Conservation (phyloP, 2,888 invertebrate species). For the Drosophila cognata region DNA sequence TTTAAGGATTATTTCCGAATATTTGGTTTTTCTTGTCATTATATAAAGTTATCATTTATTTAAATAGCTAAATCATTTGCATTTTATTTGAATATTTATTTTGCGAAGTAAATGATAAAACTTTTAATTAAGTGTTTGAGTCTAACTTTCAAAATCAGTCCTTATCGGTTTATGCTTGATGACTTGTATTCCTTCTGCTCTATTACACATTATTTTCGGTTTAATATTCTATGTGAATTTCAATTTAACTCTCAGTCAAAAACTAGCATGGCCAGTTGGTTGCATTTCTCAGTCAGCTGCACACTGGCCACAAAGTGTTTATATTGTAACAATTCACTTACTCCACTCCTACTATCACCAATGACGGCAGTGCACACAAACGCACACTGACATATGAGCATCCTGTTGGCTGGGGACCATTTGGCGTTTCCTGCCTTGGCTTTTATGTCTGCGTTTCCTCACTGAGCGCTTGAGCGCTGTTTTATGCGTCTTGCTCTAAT, state of each 20-base stretch:
- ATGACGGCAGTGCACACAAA: not conserved
- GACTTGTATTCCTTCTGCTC: not conserved
- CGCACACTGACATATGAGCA: slow-evolving; percentile 15
- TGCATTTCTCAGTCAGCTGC: slow-evolving; percentile 19
- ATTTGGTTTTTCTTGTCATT: not conserved
- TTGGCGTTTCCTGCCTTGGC: slow-evolving; percentile 54
- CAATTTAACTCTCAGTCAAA: not conserved
- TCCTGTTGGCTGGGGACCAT: slow-evolving; percentile 37
- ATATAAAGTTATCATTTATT: not conserved
- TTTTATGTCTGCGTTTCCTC: slow-evolving; percentile 67
- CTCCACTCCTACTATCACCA: slow-evolving; percentile 5
- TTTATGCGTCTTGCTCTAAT: slow-evolving; percentile 75
- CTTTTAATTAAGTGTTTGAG: not conserved
- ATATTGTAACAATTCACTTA: slow-evolving; percentile 65
- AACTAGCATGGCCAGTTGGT: not conserved
- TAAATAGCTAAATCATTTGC: not conserved
- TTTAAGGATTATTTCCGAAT: not conserved
- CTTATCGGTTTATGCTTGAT: not conserved
- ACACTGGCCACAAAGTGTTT: slow-evolving; percentile 60
- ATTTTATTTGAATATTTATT: not conserved
- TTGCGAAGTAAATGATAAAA: not conserved
- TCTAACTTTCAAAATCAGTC: not conserved
- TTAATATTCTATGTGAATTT: not conserved
- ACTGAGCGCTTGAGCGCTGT: slow-evolving; percentile 37
- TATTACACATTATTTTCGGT: not conserved